phyloP scores from a whole-genome alignment of 92 coral and sea anemone species.

The Heteractis magnifica region DNA sequence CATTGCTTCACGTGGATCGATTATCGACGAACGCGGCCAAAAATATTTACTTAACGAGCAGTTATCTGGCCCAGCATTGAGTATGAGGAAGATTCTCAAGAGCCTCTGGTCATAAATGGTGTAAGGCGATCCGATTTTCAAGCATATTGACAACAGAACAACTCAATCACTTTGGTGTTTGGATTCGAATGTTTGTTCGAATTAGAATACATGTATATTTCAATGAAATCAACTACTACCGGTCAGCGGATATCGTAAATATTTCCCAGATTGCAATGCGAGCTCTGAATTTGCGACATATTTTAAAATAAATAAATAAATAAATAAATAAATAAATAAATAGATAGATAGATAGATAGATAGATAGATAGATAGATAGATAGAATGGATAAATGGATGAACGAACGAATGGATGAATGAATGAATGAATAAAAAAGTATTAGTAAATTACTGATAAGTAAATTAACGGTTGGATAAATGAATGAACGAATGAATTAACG shows the following conservation, averaged over 20 bases:
- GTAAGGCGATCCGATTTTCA: not conserved
- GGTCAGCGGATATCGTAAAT: conserved; percentile 1
- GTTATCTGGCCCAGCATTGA: not conserved
- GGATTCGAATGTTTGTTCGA: not conserved
- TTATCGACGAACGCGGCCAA: conserved; percentile 5
- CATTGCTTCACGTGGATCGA: conserved; percentile 28
- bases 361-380: too few species aligned
- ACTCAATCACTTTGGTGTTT: not conserved
- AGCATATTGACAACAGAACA: conserved; percentile 3
- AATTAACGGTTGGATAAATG: too few species aligned
- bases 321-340: too few species aligned
- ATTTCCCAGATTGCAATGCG: not conserved
- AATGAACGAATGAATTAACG: too few species aligned
- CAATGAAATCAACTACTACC: not conserved
- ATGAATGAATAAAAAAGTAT: too few species aligned
- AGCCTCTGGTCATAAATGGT: not conserved
- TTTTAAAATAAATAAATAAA: not conserved
- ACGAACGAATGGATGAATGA: too few species aligned
- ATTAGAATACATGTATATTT: not conserved
- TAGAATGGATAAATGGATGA: too few species aligned
- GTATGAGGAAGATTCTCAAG: not conserved
- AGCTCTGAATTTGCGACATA: not conserved
- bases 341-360: too few species aligned
- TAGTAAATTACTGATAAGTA: too few species aligned
- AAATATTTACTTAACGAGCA: not conserved